These are phyloP conservation scores for Leptura quadrifasciata DNA, from an alignment of 2,888 invertebrate species.

Conservation along the genomic window DNA sequence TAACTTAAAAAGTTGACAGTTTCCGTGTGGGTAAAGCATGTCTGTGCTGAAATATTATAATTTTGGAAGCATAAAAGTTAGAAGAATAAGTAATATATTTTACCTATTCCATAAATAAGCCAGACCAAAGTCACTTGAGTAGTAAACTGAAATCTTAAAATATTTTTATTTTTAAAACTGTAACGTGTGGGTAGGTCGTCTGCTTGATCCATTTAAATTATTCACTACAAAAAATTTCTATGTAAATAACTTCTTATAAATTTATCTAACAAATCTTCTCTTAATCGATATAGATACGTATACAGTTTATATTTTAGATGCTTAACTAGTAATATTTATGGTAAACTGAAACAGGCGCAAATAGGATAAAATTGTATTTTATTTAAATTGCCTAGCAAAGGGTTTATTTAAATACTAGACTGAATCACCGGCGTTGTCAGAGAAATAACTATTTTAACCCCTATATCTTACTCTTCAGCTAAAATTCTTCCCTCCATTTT, in stretches of 20 bases:
- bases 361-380: too few relatives aligned
- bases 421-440: too few relatives aligned
- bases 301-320: background rate
- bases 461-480: too few relatives aligned
- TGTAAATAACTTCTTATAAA: constrained; percentile 14
- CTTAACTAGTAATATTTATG: background rate
- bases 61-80: background rate
- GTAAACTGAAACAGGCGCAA: background rate
- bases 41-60: background rate
- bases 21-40: too few relatives aligned
- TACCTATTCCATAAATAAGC: background rate
- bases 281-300: background rate
- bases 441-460: too few relatives aligned
- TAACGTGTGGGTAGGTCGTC: background rate
- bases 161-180: background rate
- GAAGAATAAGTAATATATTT: background rate
- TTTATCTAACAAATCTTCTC: constrained; percentile 10
- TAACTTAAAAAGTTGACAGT: too few relatives aligned
- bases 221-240: background rate
- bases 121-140: background rate
- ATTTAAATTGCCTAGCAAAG: too few relatives aligned
- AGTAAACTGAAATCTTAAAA: background rate
- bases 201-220: constrained; percentile 6
- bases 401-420: too few relatives aligned
- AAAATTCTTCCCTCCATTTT: too few relatives aligned